A percentile compares a stretch with the other conserved stretches of the same genome.
Evolutionary conservation across 2,888 invertebrate genomes (phyloP).

Genomic region (Thymelicus acteon): DNA sequence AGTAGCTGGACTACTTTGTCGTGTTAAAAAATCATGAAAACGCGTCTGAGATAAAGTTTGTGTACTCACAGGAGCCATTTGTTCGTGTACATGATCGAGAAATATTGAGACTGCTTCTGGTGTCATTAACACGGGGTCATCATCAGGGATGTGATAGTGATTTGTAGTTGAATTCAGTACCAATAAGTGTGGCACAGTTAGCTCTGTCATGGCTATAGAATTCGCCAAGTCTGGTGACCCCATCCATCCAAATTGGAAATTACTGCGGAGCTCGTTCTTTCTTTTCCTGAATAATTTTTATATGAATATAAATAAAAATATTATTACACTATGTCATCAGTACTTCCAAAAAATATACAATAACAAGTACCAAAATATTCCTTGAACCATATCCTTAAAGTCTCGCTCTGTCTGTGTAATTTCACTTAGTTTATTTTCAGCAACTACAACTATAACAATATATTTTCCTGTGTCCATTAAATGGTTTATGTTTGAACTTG

Average conservation of each 20-base stretch:
- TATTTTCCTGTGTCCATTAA: slow-evolving; percentile 93
- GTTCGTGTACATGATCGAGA: slow-evolving; percentile 90
- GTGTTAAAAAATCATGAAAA: background rate
- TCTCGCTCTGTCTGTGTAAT: slow-evolving; percentile 92
- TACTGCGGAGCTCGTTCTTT: slow-evolving; percentile 91
- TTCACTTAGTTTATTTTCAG: slow-evolving; percentile 94
- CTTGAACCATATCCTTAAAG: slow-evolving; percentile 93
- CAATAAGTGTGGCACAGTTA: slow-evolving; percentile 93
- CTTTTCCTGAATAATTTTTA: slow-evolving; percentile 56
- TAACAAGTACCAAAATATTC: slow-evolving; percentile 85
- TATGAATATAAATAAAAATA: background rate
- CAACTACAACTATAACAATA: slow-evolving; percentile 94
- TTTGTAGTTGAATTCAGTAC: slow-evolving; percentile 96
- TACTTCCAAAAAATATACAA: slow-evolving; percentile 39
- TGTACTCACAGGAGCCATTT: slow-evolving; percentile 89
- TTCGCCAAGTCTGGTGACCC: slow-evolving; percentile 95
- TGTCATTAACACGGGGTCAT: slow-evolving; percentile 92
- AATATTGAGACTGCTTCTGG: slow-evolving; percentile 90
- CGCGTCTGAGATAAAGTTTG: too few species aligned
- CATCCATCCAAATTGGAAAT: slow-evolving; percentile 98
- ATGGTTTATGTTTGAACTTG: slow-evolving; percentile 92
- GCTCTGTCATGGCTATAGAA: slow-evolving; percentile 95
- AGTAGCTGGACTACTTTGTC: background rate
- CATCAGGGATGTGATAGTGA: slow-evolving; percentile 96
- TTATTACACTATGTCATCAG: background rate